A percentile compares a stretch with the other conserved stretches of the same genome.
phyloP scores from a whole-genome alignment of 2,113 vertebrate genomes.

The Lepus timidus region DNA sequence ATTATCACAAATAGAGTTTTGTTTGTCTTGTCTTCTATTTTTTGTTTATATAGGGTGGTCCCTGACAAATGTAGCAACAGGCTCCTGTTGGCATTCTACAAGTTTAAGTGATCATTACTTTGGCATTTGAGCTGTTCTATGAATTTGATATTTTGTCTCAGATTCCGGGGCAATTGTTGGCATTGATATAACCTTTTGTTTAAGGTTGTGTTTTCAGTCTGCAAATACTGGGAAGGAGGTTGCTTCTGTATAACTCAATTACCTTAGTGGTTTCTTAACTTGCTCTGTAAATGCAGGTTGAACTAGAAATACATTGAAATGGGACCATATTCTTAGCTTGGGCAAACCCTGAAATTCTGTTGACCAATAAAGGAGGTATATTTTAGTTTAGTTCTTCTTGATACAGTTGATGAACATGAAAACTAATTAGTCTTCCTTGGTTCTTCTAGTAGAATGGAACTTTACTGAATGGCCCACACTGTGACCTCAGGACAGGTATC shows the following conservation, averaged over 20 bases:
- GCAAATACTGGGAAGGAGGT: background rate
- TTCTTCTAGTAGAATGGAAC: background rate
- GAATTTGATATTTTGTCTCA: background rate
- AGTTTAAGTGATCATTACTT: background rate
- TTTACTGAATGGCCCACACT: background rate
- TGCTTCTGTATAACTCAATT: background rate
- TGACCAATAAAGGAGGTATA: background rate
- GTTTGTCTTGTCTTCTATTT: background rate
- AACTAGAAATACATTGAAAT: constrained; percentile 25
- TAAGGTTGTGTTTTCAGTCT: background rate
- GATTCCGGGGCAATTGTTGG: background rate
- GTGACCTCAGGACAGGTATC: background rate
- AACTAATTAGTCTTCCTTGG: background rate
- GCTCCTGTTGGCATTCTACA: background rate
- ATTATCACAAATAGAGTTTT: background rate
- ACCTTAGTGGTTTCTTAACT: background rate
- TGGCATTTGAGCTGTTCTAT: background rate
- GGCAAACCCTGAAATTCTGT: background rate
- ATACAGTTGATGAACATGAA: background rate
- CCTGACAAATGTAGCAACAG: background rate
- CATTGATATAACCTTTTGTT: background rate
- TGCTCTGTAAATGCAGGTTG: background rate
- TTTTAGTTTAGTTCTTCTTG: background rate
- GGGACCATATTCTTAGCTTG: background rate
- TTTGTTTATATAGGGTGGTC: background rate